Evolutionary conservation across 2,113 vertebrate genomes (phyloP), one percentile per base, ranked within the genome.

Genomic region (Dascyllus trimaculatus): DNA sequence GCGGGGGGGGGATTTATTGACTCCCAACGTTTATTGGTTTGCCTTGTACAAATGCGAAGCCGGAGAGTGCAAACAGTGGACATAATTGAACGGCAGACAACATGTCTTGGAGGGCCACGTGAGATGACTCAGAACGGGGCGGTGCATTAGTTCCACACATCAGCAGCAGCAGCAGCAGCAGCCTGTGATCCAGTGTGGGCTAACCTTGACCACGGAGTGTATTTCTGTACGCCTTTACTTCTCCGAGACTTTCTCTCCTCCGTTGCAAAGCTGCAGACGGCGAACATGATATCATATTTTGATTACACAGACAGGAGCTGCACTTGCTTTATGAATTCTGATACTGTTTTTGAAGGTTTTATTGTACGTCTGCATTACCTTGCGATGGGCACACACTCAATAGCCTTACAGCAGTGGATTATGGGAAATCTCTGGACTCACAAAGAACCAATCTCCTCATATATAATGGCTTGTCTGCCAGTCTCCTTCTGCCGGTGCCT

Each of bases 1-100:
- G 25, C 10, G 32, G 1, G 26, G 4, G 51, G 57, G 18, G 73
- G 54, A 15, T 64, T 84, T 82, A 80, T 85, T 75, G 84, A 61
- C 86, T 71, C 60, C 9, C 40, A 32, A 1, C 11, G 2, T 74
- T 89, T 66, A 78, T 82, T 54, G 75, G 73, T 83, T 54, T 72
- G 79, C 61, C 72, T 80, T 60, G 58, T 59, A 40, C 63, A 80
- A 81, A 85, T 61, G 84, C 2, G 59, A 57, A 49, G 57, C 68
- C 25, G 53, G 43, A 3, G n/a, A 78, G 81, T 26, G 80, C 78
- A 74, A 81, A 80, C 76, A n/a, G 75, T 21, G 83, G 40, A 59
- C 49, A 38, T 59, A 66, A 81, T 59, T 22, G 53, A 78, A 15
- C 19, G 35, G 49, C 48, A 38, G 73, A 54, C 25, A 35, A 24